A percentile compares a stretch with the other conserved stretches of the same genome.
phyloP scores from a whole-genome alignment of 2,113 vertebrate genomes.

The Madoqua kirkii region DNA sequence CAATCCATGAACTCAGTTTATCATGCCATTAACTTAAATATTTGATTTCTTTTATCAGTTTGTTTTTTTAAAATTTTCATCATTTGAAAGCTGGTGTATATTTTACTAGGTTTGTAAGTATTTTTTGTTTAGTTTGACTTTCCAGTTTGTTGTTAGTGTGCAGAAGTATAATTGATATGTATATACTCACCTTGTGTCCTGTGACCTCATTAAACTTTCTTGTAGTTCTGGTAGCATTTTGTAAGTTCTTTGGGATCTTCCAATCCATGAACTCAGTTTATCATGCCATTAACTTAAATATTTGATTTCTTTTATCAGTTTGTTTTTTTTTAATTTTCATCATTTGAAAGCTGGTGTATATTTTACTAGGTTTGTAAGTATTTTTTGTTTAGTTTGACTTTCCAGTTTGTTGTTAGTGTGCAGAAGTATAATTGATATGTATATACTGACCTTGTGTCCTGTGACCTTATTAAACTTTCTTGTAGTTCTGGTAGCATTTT shows the following conservation, averaged over 20 bases:
- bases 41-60: neutral
- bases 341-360: neutral
- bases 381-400: neutral
- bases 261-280: no score
- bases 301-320: no score
- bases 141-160: neutral
- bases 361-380: neutral
- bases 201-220: neutral
- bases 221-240: neutral
- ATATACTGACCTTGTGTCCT: neutral
- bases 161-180: neutral
- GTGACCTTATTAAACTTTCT: neutral
- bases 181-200: neutral
- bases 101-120: neutral
- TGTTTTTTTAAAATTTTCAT: neutral
- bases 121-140: neutral
- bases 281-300: no score
- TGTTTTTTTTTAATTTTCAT: neutral
- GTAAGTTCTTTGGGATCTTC: neutral
- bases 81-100: neutral
- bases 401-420: neutral
- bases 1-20: neutral
- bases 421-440: neutral
- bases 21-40: neutral
- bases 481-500: neutral